Evolutionary conservation across 1,140 invertebrate genomes (phyloP), one percentile per base, ranked within the genome.

Genomic region (Palaemon carinicauda): DNA sequence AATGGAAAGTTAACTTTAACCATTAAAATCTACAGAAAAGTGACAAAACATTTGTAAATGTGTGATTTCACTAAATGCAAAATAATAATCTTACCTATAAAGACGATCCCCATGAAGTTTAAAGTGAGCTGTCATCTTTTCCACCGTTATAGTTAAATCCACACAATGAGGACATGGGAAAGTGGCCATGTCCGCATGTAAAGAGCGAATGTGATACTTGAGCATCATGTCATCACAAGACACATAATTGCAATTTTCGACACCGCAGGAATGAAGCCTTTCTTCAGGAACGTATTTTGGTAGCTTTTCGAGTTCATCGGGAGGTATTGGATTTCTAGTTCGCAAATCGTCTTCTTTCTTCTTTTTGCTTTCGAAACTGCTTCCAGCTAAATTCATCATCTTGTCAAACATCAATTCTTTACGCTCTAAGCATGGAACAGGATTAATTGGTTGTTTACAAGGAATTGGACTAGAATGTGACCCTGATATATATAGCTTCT

Each of bases 341-440:
- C 83, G 31, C 1, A 87, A 52, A 54, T 89, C 85, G 41, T 87
- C 60, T 81, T 89, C 88, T 19, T 80, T 83, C 51, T 87, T 87
- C 78, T 51, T 83, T 69, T 93, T 92, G 79, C 92, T 92, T 73
- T 92, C 92, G 88, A 94, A 93, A 1, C 95, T 95, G 90, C 95
- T 95, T 29, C 94, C 94, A 0, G 96, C 95, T 19, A 96, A 91
- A 91, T 96, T 96, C 0, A 94, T 93, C 96, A 96, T 96, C 91
- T 95, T 96, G 90, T 96, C 95, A 90, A 96, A 96, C 93, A 96
- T 95, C 88, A 93, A 94, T 90, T 96, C 95, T 82, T 95, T 95
- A 51, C 94, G 94, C 74, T 95, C 94, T 24, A 96, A 91, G 91
- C 95, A 95, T 0, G 95, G 95, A 0, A 96, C 95, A 0, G 95